These are phyloP conservation scores for Ammodytes marinus DNA, from an alignment of 2,113 vertebrate species.

Conservation along the genomic window DNA sequence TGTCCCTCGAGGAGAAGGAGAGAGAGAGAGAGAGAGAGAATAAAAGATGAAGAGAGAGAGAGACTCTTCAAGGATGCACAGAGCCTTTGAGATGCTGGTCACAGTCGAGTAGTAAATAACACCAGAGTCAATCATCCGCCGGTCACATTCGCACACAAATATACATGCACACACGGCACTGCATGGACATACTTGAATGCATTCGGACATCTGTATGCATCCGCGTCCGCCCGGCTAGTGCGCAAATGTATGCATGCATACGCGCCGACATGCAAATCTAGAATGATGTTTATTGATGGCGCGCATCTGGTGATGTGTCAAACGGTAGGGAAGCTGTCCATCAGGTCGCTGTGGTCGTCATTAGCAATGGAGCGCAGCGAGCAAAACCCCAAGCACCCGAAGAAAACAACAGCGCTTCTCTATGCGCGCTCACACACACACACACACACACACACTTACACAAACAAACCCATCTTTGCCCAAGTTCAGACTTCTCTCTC, in stretches of 20 bases:
- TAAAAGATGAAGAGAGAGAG: constrained; percentile 25
- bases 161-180: constrained; percentile 24
- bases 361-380: constrained; percentile 49
- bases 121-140: constrained; percentile 75
- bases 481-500: no score
- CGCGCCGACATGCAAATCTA: constrained; percentile 43
- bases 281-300: constrained; percentile 75
- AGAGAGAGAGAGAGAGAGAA: constrained; percentile 11
- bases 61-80: constrained; percentile 43
- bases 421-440: background rate
- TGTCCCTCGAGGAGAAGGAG: background rate
- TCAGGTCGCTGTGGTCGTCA: constrained; percentile 55
- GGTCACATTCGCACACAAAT: constrained; percentile 24
- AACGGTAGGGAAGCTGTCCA: constrained; percentile 55
- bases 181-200: constrained; percentile 41
- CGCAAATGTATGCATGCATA: background rate
- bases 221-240: background rate
- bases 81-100: constrained; percentile 69
- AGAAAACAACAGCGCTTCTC: background rate
- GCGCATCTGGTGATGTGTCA: constrained; percentile 49
- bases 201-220: constrained; percentile 52
- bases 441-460: background rate
- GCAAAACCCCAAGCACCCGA: background rate
- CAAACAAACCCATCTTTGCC: background rate
- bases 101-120: constrained; percentile 77